Conservation (phyloP, 2,888 invertebrate species). For the Drosophila flavopinicola region DNA sequence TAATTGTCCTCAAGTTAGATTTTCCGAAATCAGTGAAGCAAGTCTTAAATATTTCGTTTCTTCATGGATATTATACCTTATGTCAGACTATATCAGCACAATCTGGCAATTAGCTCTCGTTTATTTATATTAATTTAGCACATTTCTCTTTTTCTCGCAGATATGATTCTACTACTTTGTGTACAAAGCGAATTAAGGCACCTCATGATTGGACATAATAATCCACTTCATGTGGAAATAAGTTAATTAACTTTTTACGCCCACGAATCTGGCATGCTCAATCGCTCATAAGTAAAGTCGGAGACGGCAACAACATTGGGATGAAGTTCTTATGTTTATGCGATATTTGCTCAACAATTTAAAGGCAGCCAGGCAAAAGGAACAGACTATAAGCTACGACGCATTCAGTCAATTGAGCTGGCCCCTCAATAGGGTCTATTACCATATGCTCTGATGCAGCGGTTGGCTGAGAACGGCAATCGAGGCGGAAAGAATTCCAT, state of each 20-base stretch:
- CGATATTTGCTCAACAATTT: constrained; percentile 34
- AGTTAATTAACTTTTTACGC: neutral
- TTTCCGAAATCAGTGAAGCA: too few species aligned
- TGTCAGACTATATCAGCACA: too few species aligned
- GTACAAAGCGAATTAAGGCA: neutral
- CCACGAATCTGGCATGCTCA: neutral
- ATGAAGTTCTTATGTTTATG: constrained; percentile 23
- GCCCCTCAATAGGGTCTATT: constrained; percentile 20
- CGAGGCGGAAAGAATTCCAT: constrained; percentile 47
- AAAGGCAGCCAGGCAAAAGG: constrained; percentile 14
- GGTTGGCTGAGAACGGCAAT: constrained; percentile 35
- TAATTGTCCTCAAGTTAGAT: too few species aligned
- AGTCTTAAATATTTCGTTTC: too few species aligned
- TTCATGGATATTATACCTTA: too few species aligned
- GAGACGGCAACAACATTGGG: constrained; percentile 13
- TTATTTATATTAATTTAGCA: neutral
- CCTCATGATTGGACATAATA: neutral
- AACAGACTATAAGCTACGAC: constrained; percentile 12
- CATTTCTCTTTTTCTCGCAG: constrained; percentile 22
- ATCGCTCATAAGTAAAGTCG: neutral
- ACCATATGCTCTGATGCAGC: constrained; percentile 51
- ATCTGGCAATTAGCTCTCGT: neutral
- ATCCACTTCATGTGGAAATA: neutral
- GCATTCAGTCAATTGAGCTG: constrained; percentile 35
- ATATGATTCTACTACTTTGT: neutral